Conservation (phyloP, 2,797 vertebrate genomes). For the Pseudotriccus pelzelni region DNA sequence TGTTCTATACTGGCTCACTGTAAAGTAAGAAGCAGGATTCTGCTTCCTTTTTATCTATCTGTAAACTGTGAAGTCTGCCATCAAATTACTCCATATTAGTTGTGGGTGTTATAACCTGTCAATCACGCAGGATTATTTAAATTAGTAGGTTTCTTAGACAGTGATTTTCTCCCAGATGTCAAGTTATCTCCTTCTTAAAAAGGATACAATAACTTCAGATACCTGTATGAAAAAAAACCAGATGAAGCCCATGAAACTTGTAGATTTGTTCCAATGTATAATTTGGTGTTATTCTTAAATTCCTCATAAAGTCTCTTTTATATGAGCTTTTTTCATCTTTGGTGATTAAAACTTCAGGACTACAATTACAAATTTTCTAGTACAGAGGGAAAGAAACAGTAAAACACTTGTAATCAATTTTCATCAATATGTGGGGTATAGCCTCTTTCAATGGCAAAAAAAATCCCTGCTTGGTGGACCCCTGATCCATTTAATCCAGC, state of each 20-base stretch:
- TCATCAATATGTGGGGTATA: background rate
- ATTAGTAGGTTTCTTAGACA: conserved; percentile 16
- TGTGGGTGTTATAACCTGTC: conserved; percentile 36
- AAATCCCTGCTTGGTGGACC: background rate
- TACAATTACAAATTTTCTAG: background rate
- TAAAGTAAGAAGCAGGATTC: background rate
- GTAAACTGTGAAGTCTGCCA: conserved; percentile 34
- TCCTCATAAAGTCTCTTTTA: background rate
- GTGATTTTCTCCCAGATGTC: conserved; percentile 18
- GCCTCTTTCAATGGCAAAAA: background rate
- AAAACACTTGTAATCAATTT: background rate
- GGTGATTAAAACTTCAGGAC: background rate
- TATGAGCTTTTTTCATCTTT: background rate
- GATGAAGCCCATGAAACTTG: background rate
- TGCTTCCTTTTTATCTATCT: conserved; percentile 6
- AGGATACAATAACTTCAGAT: background rate
- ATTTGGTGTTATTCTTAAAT: background rate
- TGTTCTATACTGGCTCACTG: background rate
- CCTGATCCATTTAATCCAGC: background rate
- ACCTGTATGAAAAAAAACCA: background rate
- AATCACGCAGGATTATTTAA: background rate
- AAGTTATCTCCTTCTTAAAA: background rate
- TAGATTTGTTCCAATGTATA: background rate
- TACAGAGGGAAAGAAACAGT: background rate
- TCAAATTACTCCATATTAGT: conserved; percentile 14